Evolutionary conservation across 92 coral and sea anemone species (phyloP).

Genomic region (Pocillopora meandrina): DNA sequence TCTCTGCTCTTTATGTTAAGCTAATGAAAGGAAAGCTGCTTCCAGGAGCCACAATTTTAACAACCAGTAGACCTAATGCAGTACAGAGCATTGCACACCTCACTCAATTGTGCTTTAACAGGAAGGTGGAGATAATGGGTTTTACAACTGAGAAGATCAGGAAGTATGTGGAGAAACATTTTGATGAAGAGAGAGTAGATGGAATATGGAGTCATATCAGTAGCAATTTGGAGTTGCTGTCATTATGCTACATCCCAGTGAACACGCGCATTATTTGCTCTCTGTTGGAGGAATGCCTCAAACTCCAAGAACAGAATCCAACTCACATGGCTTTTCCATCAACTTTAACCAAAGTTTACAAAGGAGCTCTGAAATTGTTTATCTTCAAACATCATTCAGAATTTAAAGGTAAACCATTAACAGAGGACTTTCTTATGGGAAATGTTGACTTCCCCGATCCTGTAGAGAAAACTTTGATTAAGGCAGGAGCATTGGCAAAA

Average conservation of each 20-base stretch:
- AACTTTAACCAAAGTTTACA: constrained; percentile 16
- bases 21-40: constrained; percentile 40
- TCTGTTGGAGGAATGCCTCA: not conserved
- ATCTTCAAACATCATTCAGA: constrained; percentile 30
- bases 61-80: constrained; percentile 57
- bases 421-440: not conserved
- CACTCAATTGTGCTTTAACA: not conserved
- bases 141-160: constrained; percentile 48
- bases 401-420: not conserved
- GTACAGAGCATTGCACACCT: constrained; percentile 2
- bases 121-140: constrained; percentile 61
- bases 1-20: constrained; percentile 45
- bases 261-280: constrained; percentile 49
- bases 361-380: constrained; percentile 22
- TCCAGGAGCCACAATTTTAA: constrained; percentile 56
- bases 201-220: constrained; percentile 46
- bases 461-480: constrained; percentile 21
- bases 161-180: constrained; percentile 40
- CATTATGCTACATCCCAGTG: constrained; percentile 62
- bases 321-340: not conserved
- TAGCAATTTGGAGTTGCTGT: constrained; percentile 17
- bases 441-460: constrained; percentile 2
- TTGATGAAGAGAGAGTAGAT: not conserved
- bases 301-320: not conserved
- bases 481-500: constrained; percentile 22